These are phyloP conservation scores for Dicrostonyx torquatus DNA, from an alignment of 2,797 vertebrate species.

Conservation along the genomic window DNA sequence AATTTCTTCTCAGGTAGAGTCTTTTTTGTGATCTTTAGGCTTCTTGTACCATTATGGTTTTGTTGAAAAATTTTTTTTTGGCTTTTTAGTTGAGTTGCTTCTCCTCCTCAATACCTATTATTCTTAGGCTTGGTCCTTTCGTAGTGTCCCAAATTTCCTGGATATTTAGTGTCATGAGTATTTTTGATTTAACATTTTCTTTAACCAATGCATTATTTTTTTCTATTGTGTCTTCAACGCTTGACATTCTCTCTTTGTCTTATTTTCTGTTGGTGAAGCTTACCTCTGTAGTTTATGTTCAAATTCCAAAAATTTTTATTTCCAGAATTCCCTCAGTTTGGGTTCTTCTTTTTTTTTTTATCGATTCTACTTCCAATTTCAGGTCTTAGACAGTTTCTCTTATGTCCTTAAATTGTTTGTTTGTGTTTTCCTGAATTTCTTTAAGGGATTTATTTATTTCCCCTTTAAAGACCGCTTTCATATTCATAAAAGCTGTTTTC, in stretches of 20 bases:
- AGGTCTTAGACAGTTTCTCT: neutral
- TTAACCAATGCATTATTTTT: neutral
- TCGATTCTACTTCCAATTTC: neutral
- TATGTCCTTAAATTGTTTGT: neutral
- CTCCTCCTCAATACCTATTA: neutral
- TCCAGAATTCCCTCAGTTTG: neutral
- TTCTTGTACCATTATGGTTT: neutral
- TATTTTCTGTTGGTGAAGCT: neutral
- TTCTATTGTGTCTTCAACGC: neutral
- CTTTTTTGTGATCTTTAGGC: neutral
- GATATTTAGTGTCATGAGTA: neutral
- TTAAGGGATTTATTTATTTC: neutral
- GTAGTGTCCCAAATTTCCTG: too few species aligned
- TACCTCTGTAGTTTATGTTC: neutral
- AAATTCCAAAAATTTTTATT: neutral
- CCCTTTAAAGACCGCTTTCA: too few species aligned
- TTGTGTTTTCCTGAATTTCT: neutral
- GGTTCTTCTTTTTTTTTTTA: neutral
- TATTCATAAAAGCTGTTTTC: neutral
- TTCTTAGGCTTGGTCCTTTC: neutral
- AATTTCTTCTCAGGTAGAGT: neutral
- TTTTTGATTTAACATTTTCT: neutral
- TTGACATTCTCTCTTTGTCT: neutral
- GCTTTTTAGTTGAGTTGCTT: neutral
- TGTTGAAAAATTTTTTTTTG: neutral